Base-by-base conservation (phyloP, 1,140 invertebrate genomes). In the Eurosta solidaginis region DNA sequence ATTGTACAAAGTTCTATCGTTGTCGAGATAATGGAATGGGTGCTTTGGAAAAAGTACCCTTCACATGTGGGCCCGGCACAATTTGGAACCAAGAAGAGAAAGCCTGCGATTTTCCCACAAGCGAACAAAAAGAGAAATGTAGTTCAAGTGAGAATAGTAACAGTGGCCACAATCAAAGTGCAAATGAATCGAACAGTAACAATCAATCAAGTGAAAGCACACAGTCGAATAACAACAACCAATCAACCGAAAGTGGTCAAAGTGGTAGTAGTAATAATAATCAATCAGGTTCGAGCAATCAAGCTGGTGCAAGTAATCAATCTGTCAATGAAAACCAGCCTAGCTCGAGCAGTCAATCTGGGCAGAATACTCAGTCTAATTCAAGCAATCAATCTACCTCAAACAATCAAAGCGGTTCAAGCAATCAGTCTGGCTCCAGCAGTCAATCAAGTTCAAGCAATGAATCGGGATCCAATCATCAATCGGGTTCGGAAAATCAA, bases 1-100 rank as follows among this genome's bases (percentile, higher is more conserved):
- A 90, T 91, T 86, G 87, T 83, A 22, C 84, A 68, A 93, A 92
- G 79, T 94, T 94, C 82, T 93, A 93, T 79, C 89, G 92, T 84
- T 94, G 93, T 85, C 91, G 93, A 0, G 83, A 89, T 63, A 86
- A 91, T 77, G 90, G 90, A 0, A 82, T 88, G 42, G 89, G 88
- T 22, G 88, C 86, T 1, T 90, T 89, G 49, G 89, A 84, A 25
- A 90, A 87, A 79, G 90, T 92, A 80, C 89, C 92, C 45, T 94
- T 92, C 82, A 89, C 88, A 50, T 94, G 92, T 85, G 92, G 90
- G 1, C 85, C 87, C 17, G 92, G 92, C 50, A 93, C 92, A 6
- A 85, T 89, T 27, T 90, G 89, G 89, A 88, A 89, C 80, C 85
- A 89, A 79, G 75, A 81, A 74, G 81, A 89, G 6, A 85, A 88